A percentile compares a stretch with the other conserved stretches of the same genome.
Conservation (phyloP, 1,140 invertebrate genomes). For the Brachionus manjavacas region DNA sequence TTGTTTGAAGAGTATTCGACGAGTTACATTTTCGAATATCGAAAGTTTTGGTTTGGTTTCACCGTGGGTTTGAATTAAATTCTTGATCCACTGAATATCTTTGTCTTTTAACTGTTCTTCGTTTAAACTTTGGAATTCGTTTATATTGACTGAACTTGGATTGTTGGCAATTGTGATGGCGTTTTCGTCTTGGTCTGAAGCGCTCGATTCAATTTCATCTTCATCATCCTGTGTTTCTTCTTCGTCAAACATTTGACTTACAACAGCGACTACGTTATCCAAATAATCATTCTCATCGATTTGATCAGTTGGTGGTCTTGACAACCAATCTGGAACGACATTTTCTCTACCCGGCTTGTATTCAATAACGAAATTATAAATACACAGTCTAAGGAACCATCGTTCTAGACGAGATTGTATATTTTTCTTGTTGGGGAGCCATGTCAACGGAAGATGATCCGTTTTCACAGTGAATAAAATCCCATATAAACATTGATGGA, state of each 20-base stretch:
- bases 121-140: too few relatives aligned
- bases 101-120: too few relatives aligned
- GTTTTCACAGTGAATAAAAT: constrained; percentile 57
- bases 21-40: background rate
- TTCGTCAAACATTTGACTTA: background rate
- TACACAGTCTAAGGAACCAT: background rate
- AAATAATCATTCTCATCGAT: background rate
- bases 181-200: too few relatives aligned
- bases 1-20: background rate
- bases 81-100: background rate
- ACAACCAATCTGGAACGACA: background rate
- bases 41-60: background rate
- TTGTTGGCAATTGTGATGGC: too few relatives aligned
- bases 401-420: background rate
- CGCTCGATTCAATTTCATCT: too few relatives aligned
- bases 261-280: background rate
- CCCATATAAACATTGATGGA: constrained; percentile 56
- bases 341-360: constrained; percentile 6
- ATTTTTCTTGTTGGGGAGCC: constrained; percentile 48
- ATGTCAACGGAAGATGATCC: constrained; percentile 58
- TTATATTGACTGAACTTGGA: too few relatives aligned
- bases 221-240: too few relatives aligned
- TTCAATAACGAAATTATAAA: background rate
- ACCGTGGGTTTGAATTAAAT: background rate
- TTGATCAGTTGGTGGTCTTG: background rate